Evolutionary conservation across 2,888 invertebrate genomes (phyloP), one percentile per base, ranked within the genome.

Genomic region (Cenopis cana): DNA sequence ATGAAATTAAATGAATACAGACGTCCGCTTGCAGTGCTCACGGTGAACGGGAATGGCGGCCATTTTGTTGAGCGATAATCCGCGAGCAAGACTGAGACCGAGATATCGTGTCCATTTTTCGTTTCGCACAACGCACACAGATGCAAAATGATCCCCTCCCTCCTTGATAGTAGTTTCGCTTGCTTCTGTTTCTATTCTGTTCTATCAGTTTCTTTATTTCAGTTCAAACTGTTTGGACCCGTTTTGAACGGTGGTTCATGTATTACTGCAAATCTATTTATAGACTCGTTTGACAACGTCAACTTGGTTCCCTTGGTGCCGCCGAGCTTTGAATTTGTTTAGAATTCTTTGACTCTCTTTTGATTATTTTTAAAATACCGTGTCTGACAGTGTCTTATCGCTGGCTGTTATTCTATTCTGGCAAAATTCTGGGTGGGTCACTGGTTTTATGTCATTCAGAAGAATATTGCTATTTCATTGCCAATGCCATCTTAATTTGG

Each of bases 1-100:
- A 66, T 60, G 70, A 54, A 2, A 2, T 2, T 29, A 29, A 5
- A 4, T n/a, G 24, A 24, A 52, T 17, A 41, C 50, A 67, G 66
- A 57, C 71, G 71, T 71, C 71, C 50, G 67, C 36, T 55, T 61
- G 66, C 61, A 41, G 55, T 49, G 67, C 66, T 49, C 60, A 46
- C 67, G 54, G 60, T 59, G 68, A 69, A 54, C 73, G 77, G 75
- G 74, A 76, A 68, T 72, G 76, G 76, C 80, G 84, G 91, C 91
- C 92, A 91, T 91, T 82, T 91, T 92, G 91, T 90, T 76, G 78
- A 80, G 62, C 74, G 67, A 72, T 71, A 75, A 68, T 77, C 78
- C 86, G 80, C 78, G 85, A 89, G 85, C 81, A 79, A 75, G 85
- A 91, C 80, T 70, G 85, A 81, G 85, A 86, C 61, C 74, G 74